Conservation (phyloP, 2,888 invertebrate genomes). For the Drosophila austrosaltans region DNA sequence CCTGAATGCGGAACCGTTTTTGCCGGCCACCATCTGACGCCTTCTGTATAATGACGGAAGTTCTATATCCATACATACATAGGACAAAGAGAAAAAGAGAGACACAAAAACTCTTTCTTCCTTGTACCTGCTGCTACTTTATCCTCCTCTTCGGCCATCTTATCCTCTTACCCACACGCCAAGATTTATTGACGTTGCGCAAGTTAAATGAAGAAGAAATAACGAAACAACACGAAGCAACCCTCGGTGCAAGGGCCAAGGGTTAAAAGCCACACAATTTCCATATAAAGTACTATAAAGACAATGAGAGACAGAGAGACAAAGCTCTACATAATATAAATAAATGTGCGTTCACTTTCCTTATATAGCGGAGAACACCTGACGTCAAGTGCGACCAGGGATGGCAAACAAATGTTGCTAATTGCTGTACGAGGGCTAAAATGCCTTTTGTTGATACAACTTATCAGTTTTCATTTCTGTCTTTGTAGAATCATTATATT, state of each 20-base stretch:
- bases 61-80: conserved; percentile 15
- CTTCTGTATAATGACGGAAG: conserved; percentile 35
- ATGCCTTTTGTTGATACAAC: too few species aligned
- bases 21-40: not conserved
- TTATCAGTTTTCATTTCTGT: too few species aligned
- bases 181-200: conserved; percentile 47
- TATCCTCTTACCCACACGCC: not conserved
- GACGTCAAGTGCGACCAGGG: conserved; percentile 29
- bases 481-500: too few species aligned
- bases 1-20: conserved; percentile 45
- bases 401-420: conserved; percentile 7
- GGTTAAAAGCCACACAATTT: conserved; percentile 55
- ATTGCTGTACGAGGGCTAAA: conserved; percentile 2
- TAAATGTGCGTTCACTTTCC: conserved; percentile 39
- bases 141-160: not conserved
- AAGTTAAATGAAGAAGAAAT: conserved; percentile 36
- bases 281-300: conserved; percentile 13
- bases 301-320: conserved; percentile 44
- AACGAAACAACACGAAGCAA: conserved; percentile 48
- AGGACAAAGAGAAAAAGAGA: conserved; percentile 41
- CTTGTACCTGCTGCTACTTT: too few species aligned
- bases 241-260: conserved; percentile 58
- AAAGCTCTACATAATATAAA: conserved; percentile 40
- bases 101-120: conserved; percentile 30
- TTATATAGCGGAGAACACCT: conserved; percentile 42